Percentiles rank a stretch among this genome's conserved stretches.
These are phyloP conservation scores for Protomyctophum bolini DNA, from an alignment of 2,113 vertebrate species.

Conservation along the genomic window DNA sequence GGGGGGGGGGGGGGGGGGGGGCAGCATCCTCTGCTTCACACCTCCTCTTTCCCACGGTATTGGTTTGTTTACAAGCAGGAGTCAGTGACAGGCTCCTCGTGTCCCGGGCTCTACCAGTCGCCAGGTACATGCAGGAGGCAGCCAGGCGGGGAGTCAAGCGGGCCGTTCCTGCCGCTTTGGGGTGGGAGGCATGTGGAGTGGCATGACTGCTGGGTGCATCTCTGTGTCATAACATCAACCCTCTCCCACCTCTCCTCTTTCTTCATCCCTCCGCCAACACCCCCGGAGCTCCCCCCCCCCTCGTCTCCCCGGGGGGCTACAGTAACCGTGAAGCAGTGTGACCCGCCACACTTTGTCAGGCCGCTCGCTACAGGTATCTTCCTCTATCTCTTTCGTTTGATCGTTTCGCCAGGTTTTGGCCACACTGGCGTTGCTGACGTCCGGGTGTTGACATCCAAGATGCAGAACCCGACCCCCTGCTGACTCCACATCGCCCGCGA, in stretches of 20 bases:
- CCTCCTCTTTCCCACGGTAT: slow-evolving; percentile 77
- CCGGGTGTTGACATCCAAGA: slow-evolving; percentile 73
- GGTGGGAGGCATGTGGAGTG: slow-evolving; percentile 30
- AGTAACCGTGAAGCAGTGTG: slow-evolving; percentile 51
- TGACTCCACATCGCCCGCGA: slow-evolving; percentile 60
- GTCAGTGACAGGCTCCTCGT: slow-evolving; percentile 57
- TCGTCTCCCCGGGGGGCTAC: slow-evolving; percentile 54
- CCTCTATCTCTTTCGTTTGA: slow-evolving; percentile 45
- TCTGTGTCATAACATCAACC: slow-evolving; percentile 57
- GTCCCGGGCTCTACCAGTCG: slow-evolving; percentile 26
- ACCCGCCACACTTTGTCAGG: too few relatives aligned
- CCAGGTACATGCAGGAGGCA: slow-evolving; percentile 41
- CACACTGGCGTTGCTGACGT: slow-evolving; percentile 50
- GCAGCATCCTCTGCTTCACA: slow-evolving; percentile 69
- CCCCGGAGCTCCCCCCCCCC: slow-evolving; percentile 6
- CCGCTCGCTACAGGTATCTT: too few relatives aligned
- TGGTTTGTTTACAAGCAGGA: slow-evolving; percentile 75
- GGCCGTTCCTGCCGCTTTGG: slow-evolving; percentile 42
- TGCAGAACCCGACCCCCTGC: slow-evolving; percentile 66
- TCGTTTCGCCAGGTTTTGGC: slow-evolving; percentile 66
- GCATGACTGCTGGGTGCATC: slow-evolving; percentile 46
- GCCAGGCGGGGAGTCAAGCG: slow-evolving; percentile 41
- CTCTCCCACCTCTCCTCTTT: slow-evolving; percentile 47
- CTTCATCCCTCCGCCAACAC: slow-evolving; percentile 34
- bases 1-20: slow-evolving; percentile 30